Percentiles rank a stretch among this genome's conserved stretches.
Evolutionary conservation across 2,888 invertebrate genomes (phyloP).

Genomic region (Macaria liturata): DNA sequence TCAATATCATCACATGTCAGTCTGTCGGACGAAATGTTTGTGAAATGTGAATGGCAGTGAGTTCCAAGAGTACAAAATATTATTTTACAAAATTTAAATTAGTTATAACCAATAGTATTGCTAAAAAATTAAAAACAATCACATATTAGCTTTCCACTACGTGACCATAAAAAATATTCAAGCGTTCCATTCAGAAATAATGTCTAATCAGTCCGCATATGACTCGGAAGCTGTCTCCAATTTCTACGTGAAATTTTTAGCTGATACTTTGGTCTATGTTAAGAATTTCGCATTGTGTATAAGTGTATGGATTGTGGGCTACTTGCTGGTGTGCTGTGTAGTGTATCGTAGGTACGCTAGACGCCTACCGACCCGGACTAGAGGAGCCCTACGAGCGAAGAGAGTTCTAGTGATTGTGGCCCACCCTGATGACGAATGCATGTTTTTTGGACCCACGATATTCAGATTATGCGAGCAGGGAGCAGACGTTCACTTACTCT

Average conservation of each 20-base stretch:
- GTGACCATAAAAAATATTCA: neutral
- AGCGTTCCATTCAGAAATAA: conserved; percentile 70
- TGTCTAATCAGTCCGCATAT: conserved; percentile 52
- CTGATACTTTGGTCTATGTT: conserved; percentile 66
- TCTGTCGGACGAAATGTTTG: neutral
- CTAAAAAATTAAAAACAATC: too few relatives aligned
- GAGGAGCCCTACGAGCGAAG: conserved; percentile 76
- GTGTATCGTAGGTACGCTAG: conserved; percentile 80
- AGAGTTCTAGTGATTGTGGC: conserved; percentile 93
- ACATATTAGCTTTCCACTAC: too few relatives aligned
- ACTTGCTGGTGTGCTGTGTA: conserved; percentile 73
- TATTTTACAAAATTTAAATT: conserved; percentile 2
- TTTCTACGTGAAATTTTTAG: conserved; percentile 63
- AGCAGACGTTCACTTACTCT: conserved; percentile 90
- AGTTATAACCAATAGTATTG: too few relatives aligned
- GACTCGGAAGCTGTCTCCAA: conserved; percentile 59
- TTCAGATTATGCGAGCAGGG: conserved; percentile 86
- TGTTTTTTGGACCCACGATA: conserved; percentile 98
- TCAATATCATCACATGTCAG: too few relatives aligned
- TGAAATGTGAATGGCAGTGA: too few relatives aligned
- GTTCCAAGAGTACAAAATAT: conserved; percentile 1
- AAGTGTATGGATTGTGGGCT: conserved; percentile 81
- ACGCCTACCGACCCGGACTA: conserved; percentile 72
- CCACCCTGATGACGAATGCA: conserved; percentile 99
- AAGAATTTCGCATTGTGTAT: conserved; percentile 72